Percentiles rank a stretch among this genome's conserved stretches.
Conservation (phyloP, 2,797 vertebrate genomes). For the Phataginus tricuspis region DNA sequence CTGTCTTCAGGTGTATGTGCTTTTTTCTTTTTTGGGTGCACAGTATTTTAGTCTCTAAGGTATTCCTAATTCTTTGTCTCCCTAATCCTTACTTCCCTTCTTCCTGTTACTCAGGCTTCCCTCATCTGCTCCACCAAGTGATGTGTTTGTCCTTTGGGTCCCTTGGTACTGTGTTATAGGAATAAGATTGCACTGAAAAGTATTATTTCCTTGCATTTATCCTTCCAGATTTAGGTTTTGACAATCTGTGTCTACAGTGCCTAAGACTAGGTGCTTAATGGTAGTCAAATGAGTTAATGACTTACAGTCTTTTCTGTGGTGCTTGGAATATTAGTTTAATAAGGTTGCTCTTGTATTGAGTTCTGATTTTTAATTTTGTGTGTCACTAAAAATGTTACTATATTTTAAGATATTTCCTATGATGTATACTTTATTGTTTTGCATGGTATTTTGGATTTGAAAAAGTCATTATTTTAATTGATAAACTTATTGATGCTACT, state of each 20-base stretch:
- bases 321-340: background rate
- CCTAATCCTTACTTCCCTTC: background rate
- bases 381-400: background rate
- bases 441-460: background rate
- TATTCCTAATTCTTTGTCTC: background rate
- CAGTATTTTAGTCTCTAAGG: background rate
- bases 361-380: constrained; percentile 43
- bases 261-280: background rate
- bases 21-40: background rate
- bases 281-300: background rate
- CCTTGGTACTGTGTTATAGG: background rate
- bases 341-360: background rate
- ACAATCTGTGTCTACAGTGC: background rate
- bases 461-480: constrained; percentile 10
- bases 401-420: background rate
- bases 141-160: background rate
- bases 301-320: background rate
- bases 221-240: background rate
- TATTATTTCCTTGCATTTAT: background rate
- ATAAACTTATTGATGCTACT: background rate
- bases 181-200: background rate
- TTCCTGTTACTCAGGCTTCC: background rate
- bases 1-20: background rate
- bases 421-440: background rate
- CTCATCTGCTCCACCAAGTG: background rate